phyloP scores from a whole-genome alignment of 2,113 vertebrate genomes.

The Trichechus manatus region DNA sequence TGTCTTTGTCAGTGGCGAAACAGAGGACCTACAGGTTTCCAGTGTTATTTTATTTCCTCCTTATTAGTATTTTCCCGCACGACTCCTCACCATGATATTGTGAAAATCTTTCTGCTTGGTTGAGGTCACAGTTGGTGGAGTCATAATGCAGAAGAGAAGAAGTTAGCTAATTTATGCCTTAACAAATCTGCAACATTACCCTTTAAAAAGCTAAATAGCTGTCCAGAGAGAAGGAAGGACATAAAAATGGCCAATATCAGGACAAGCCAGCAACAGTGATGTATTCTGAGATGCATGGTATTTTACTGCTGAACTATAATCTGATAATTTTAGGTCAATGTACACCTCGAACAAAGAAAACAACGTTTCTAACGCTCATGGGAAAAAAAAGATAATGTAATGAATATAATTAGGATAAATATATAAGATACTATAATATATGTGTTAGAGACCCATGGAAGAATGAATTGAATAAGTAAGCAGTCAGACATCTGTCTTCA shows the following conservation, averaged over 20 bases:
- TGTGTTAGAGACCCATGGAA: neutral
- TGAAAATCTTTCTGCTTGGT: neutral
- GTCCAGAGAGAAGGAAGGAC: neutral
- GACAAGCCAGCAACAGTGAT: neutral
- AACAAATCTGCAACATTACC: neutral
- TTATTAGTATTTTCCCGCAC: neutral
- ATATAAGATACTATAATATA: neutral
- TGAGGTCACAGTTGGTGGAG: conserved; percentile 8
- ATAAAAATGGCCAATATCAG: neutral
- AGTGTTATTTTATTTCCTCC: neutral
- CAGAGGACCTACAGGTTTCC: neutral
- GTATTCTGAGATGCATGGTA: neutral
- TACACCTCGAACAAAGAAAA: conserved; percentile 9
- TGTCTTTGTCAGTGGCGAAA: neutral
- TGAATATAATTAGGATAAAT: neutral
- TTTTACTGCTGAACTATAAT: neutral
- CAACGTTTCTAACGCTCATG: neutral
- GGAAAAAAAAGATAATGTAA: neutral
- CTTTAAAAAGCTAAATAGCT: neutral
- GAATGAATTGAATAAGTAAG: neutral
- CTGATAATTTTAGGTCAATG: conserved; percentile 1
- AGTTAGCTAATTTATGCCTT: neutral
- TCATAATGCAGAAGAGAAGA: neutral
- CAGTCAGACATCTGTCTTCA: neutral
- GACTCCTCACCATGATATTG: neutral